These are phyloP conservation scores for Hirtodrosophila confusa DNA, from an alignment of 2,888 invertebrate species.

Conservation along the genomic window DNA sequence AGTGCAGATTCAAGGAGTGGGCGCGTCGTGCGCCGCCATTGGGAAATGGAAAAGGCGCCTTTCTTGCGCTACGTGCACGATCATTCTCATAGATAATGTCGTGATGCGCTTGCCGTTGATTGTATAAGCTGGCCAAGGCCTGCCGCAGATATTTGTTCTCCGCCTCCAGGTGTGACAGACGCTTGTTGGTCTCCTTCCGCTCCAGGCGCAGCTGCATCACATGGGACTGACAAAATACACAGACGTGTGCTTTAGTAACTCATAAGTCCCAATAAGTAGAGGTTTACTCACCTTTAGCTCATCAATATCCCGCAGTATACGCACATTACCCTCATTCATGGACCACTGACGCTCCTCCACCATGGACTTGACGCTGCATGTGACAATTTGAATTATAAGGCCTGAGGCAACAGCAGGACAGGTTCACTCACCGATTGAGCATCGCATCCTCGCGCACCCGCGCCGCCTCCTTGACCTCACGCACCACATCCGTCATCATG, in stretches of 20 bases:
- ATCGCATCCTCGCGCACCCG: constrained; percentile 90
- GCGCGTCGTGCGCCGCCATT: constrained; percentile 73
- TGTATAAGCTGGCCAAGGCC: constrained; percentile 81
- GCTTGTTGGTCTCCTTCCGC: constrained; percentile 88
- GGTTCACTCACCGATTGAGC: constrained; percentile 81
- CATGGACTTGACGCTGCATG: constrained; percentile 82
- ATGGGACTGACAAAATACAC: constrained; percentile 85
- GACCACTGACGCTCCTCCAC: constrained; percentile 84
- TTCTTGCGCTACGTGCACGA: constrained; percentile 69
- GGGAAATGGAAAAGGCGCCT: constrained; percentile 60
- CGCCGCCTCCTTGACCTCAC: constrained; percentile 90
- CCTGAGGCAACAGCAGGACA: neutral
- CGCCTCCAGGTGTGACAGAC: constrained; percentile 88
- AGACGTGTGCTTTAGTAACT: neutral
- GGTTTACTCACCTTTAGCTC: constrained; percentile 81
- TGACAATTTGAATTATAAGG: neutral
- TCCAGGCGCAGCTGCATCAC: constrained; percentile 88
- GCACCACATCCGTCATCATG: constrained; percentile 89
- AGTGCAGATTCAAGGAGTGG: constrained; percentile 82
- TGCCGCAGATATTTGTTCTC: constrained; percentile 86
- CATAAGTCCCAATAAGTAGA: neutral
- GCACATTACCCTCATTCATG: constrained; percentile 82
- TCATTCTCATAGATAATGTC: constrained; percentile 83
- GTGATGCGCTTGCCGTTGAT: constrained; percentile 65
- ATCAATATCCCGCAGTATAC: constrained; percentile 83